Evolutionary conservation across 2,888 invertebrate genomes (phyloP).

Genomic region (Galerucella pusilla): DNA sequence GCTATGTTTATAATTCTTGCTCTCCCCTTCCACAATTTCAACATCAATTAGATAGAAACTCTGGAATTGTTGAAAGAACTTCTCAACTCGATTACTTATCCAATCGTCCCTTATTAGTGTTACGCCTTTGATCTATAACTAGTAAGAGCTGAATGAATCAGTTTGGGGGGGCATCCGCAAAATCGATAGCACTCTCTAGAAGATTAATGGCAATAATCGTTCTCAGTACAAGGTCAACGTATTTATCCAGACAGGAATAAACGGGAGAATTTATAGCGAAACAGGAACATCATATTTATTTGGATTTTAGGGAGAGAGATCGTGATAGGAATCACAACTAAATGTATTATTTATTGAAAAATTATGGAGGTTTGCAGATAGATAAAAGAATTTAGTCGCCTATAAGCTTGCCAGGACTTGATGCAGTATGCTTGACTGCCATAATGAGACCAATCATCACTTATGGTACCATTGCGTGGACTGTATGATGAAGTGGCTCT

Average conservation of each 20-base stretch:
- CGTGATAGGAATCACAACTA: constrained; percentile 1
- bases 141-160: constrained; percentile 28
- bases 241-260: constrained; percentile 32
- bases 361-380: too few relatives aligned
- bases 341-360: too few relatives aligned
- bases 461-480: too few relatives aligned
- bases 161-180: constrained; percentile 24
- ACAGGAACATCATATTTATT: constrained; percentile 30
- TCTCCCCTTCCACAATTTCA: background rate
- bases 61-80: background rate
- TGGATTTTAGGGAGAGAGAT: constrained; percentile 14
- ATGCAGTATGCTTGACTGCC: too few relatives aligned
- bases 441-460: too few relatives aligned
- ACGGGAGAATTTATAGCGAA: constrained; percentile 17
- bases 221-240: constrained; percentile 24
- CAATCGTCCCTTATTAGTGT: constrained; percentile 1
- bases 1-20: too few relatives aligned
- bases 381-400: too few relatives aligned
- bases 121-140: constrained; percentile 20
- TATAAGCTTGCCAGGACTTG: too few relatives aligned
- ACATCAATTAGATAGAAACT: background rate
- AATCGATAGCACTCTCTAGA: constrained; percentile 30
- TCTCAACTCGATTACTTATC: constrained; percentile 3
- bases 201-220: constrained; percentile 28
- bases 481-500: too few relatives aligned